A percentile compares a stretch with the other conserved stretches of the same genome.
Conservation (phyloP, 37 sponge, comb jelly and placozoan genomes). For the Cliona cf. orientalis region DNA sequence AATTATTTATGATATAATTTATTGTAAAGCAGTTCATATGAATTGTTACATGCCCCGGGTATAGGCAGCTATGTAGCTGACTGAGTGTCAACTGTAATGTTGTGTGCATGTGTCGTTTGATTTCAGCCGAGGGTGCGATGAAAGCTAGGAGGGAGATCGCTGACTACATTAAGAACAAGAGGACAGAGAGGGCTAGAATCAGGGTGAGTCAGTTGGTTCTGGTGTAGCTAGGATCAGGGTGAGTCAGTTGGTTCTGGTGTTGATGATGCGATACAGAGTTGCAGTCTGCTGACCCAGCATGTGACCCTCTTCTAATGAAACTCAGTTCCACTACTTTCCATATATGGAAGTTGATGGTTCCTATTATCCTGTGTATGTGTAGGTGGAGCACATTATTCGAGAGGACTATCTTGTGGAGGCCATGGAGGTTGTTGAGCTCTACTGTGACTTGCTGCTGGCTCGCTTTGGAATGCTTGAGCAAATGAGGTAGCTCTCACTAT, state of each 20-base stretch:
- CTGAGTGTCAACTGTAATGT: not conserved
- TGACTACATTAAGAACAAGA: slow-evolving; percentile 88
- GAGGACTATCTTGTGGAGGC: slow-evolving; percentile 99
- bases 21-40: too few relatives aligned
- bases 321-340: not conserved
- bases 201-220: slow-evolving; percentile 63
- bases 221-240: not conserved
- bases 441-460: slow-evolving; percentile 99
- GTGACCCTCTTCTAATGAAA: too few relatives aligned
- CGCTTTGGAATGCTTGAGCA: slow-evolving; percentile 94
- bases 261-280: too few relatives aligned
- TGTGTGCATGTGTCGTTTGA: slow-evolving; percentile 3
- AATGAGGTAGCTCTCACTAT: slow-evolving; percentile 47
- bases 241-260: not conserved
- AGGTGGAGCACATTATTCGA: slow-evolving; percentile 99
- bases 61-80: not conserved
- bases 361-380: not conserved
- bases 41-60: too few relatives aligned
- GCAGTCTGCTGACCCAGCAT: too few relatives aligned
- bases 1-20: too few relatives aligned
- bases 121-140: slow-evolving; percentile 93
- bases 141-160: slow-evolving; percentile 99
- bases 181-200: slow-evolving; percentile 94
- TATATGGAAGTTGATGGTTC: not conserved
- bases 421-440: slow-evolving; percentile 95